These are phyloP conservation scores for Hyposmocoma kahamanoa DNA, from an alignment of 1,140 invertebrate genomes.

Conservation along the genomic window DNA sequence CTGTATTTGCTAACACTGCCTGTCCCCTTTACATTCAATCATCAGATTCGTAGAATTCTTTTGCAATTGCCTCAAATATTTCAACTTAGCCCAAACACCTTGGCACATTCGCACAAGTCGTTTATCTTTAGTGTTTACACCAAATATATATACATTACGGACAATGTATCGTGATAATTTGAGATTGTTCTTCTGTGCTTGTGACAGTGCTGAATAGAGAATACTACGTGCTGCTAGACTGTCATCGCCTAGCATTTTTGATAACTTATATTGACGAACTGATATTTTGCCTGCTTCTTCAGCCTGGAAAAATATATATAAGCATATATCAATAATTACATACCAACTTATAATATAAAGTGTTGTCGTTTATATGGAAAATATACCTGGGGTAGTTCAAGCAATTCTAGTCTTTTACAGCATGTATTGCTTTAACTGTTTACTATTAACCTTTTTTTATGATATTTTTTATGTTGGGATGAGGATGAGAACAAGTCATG, in stretches of 20 bases:
- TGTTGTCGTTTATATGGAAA: too few species aligned
- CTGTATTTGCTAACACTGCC: too few species aligned
- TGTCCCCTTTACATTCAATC: slow-evolving; percentile 9
- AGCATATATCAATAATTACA: too few species aligned
- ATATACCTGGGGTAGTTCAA: too few species aligned
- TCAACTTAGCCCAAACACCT: slow-evolving; percentile 87
- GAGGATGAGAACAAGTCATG: too few species aligned
- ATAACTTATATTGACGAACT: slow-evolving; percentile 85
- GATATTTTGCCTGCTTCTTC: slow-evolving; percentile 91
- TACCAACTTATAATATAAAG: too few species aligned
- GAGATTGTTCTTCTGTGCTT: slow-evolving; percentile 86
- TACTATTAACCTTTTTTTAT: neutral
- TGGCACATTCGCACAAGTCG: slow-evolving; percentile 85
- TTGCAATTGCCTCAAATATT: slow-evolving; percentile 72
- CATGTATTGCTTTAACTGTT: too few species aligned
- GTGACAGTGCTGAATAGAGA: slow-evolving; percentile 89
- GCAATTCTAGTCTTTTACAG: too few species aligned
- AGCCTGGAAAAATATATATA: slow-evolving; percentile 76
- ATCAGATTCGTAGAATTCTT: slow-evolving; percentile 13
- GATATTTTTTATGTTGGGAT: too few species aligned
- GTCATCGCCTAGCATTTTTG: slow-evolving; percentile 87
- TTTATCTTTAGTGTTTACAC: slow-evolving; percentile 73
- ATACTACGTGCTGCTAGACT: slow-evolving; percentile 84
- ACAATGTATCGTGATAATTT: slow-evolving; percentile 80
- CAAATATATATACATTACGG: slow-evolving; percentile 76